Base-by-base conservation (phyloP, 2,888 invertebrate genomes). In the Artemia sinica region DNA sequence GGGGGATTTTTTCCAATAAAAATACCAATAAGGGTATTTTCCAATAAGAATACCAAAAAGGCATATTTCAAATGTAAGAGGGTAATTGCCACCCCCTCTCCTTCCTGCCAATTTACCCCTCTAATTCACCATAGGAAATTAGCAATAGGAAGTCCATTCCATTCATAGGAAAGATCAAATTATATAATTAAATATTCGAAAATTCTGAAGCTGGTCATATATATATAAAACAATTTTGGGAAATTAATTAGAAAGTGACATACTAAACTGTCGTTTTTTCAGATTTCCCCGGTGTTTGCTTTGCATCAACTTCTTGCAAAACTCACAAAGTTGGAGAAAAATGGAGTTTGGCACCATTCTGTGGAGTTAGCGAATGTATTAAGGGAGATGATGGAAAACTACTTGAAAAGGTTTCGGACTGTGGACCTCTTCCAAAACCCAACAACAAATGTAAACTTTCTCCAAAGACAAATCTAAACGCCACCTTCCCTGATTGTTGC, bases 231-330 rank as follows among this genome's bases (percentile, higher is more conserved):
- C 63, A 18, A 28, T 8, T 28, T 58, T 11, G 11, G 11, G 11
- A 10, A 18, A 18, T 18, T 18, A 2, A 28, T 58, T 58, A 58
- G 28, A 52, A 58, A 58, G 50, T 9, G 28, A 71, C 28, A 28
- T 49, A 12, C 12, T 50, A 66, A 28, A 52, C 11, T 41, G 52
- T 65, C 63, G 67, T 69, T 71, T 79, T 66, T 79, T 0, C 77
- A 85, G 91, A 92, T 79, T 92, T 91, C 82, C 91, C 91, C 67
- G 89, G 89, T 58, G 85, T 88, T 84, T 92, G 91, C 76, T 92
- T 91, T 80, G 91, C 91, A 0, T 90, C 91, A 8, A 92, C 91
- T 70, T 84, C 85, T 70, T 92, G 91, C 78, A 88, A 89, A 63
- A 91, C 91, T 13, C 86, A 91, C 68, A 89, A 90, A 76, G 88